Percentiles rank a stretch among this genome's conserved stretches.
These are phyloP conservation scores for Andrena marginata DNA, from an alignment of 2,888 invertebrate species.

Conservation along the genomic window DNA sequence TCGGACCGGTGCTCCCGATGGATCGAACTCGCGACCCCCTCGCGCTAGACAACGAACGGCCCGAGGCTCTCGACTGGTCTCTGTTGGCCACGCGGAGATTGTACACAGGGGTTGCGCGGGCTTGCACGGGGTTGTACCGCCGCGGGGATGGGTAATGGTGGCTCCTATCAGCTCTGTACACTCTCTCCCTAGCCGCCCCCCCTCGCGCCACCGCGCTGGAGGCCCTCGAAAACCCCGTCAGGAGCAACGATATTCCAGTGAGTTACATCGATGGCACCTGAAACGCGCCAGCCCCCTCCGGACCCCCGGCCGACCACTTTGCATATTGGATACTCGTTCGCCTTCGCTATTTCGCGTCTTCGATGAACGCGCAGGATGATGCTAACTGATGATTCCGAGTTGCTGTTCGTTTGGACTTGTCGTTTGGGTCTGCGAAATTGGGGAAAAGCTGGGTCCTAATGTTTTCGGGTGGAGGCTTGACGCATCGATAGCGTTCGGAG, in stretches of 20 bases:
- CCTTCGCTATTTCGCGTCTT: constrained; percentile 44
- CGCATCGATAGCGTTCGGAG: too few relatives aligned
- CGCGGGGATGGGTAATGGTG: constrained; percentile 69
- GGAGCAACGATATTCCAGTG: constrained; percentile 68
- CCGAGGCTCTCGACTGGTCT: constrained; percentile 52
- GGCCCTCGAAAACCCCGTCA: constrained; percentile 54
- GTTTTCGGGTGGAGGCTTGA: too few relatives aligned
- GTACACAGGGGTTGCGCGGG: constrained; percentile 71
- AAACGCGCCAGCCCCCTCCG: constrained; percentile 47
- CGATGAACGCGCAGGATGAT: constrained; percentile 17
- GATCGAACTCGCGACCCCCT: constrained; percentile 54
- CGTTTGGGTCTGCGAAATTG: background rate
- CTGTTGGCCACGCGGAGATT: constrained; percentile 70
- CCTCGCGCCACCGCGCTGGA: constrained; percentile 13
- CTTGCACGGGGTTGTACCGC: constrained; percentile 57
- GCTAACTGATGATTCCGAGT: background rate
- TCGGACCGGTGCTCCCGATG: constrained; percentile 24
- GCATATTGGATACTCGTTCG: constrained; percentile 68
- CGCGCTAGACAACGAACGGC: constrained; percentile 60
- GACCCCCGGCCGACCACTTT: constrained; percentile 63
- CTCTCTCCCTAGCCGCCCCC: constrained; percentile 54
- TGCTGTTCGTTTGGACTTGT: constrained; percentile 1
- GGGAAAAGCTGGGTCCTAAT: too few relatives aligned
- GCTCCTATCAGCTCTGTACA: constrained; percentile 77
- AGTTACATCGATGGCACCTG: constrained; percentile 70